Conservation (phyloP, 2,113 vertebrate species). For the Indicator maculatus region DNA sequence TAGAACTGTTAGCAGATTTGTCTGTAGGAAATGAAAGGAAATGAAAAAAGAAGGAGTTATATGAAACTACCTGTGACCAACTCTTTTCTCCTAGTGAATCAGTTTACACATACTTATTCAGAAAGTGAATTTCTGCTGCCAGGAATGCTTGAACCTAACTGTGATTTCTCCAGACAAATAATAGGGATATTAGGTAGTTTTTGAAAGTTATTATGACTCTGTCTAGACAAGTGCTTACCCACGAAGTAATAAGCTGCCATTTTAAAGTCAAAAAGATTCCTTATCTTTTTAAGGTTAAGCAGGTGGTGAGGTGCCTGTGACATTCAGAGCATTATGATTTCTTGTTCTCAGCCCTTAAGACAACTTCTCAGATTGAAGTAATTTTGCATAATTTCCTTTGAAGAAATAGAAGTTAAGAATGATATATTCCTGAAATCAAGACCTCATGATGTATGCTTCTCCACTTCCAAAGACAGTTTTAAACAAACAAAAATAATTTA, state of each 20-base stretch:
- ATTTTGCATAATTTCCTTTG: not conserved
- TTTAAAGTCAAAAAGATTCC: slow-evolving; percentile 3
- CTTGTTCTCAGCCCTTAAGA: not conserved
- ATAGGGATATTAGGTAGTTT: slow-evolving; percentile 18
- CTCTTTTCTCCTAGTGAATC: slow-evolving; percentile 20
- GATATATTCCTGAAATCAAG: not conserved
- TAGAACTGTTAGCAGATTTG: not conserved
- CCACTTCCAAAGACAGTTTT: not conserved
- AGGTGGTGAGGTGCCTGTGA: slow-evolving; percentile 33
- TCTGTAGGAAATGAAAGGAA: slow-evolving; percentile 6
- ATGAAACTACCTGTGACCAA: not conserved
- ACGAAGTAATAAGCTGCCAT: not conserved
- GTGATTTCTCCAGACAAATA: slow-evolving; percentile 27
- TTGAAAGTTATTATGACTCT: slow-evolving; percentile 15
- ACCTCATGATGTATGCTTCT: accelerated
- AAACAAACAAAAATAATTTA: not conserved
- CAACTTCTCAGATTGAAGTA: not conserved
- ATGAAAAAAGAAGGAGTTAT: slow-evolving; percentile 12
- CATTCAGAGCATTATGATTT: not conserved
- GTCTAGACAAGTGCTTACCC: slow-evolving; percentile 47
- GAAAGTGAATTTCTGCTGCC: not conserved
- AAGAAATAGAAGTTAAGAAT: not conserved
- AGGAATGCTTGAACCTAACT: not conserved
- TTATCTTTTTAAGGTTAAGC: slow-evolving; percentile 44
- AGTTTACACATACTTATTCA: slow-evolving; percentile 25